Evolutionary conservation across 2,797 vertebrate genomes (phyloP).

Genomic region (Sarcophilus harrisii): DNA sequence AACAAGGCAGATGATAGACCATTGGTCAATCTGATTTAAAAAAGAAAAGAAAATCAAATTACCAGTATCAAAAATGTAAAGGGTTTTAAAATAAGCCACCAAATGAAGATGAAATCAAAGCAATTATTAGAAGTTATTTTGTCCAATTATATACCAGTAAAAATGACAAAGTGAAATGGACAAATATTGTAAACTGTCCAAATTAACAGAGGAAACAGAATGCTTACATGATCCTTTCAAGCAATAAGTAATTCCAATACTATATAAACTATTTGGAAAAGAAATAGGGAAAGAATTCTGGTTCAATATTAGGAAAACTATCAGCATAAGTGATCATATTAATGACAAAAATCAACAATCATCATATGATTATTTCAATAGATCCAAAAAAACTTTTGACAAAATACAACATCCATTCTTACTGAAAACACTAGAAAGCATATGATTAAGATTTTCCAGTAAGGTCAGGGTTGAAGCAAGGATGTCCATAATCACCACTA

Average conservation of each 20-base stretch:
- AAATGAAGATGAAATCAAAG: background rate
- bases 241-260: background rate
- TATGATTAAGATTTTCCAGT: background rate
- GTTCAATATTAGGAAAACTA: background rate
- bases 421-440: background rate
- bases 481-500: background rate
- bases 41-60: background rate
- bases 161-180: background rate
- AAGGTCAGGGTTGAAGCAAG: background rate
- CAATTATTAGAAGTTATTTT: background rate
- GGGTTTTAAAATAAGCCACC: background rate
- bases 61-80: background rate
- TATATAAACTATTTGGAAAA: background rate
- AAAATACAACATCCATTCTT: background rate
- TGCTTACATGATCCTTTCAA: background rate
- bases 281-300: background rate
- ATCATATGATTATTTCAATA: background rate
- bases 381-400: background rate
- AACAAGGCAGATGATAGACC: background rate
- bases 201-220: background rate
- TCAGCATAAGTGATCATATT: background rate
- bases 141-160: background rate
- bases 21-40: background rate
- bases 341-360: background rate
- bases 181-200: background rate